Evolutionary conservation across 2,797 vertebrate species (phyloP).

Genomic region (Eulemur mongoz): DNA sequence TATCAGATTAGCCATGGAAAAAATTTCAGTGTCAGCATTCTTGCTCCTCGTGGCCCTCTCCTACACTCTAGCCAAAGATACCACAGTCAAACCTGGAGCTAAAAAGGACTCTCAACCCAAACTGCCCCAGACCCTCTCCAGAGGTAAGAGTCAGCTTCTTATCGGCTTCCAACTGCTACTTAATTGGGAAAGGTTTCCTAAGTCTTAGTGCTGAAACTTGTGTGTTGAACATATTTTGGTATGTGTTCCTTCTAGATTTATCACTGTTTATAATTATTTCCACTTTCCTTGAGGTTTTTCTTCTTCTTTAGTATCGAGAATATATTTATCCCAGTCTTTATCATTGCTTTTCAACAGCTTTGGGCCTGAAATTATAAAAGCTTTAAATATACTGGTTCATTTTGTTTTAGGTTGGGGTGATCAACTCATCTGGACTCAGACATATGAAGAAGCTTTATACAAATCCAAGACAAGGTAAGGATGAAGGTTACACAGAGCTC

Average conservation of each 20-base stretch:
- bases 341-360: neutral
- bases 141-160: slow-evolving; percentile 88
- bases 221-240: neutral
- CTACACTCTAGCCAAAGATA: slow-evolving; percentile 86
- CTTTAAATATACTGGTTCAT: neutral
- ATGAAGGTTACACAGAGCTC: fast-evolving
- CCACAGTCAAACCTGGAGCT: slow-evolving; percentile 83
- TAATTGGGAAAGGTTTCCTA: neutral
- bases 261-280: neutral
- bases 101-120: slow-evolving; percentile 84
- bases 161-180: fast-evolving
- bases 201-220: neutral
- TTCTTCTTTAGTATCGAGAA: neutral
- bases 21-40: slow-evolving; percentile 84
- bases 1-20: slow-evolving; percentile 89
- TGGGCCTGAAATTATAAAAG: neutral
- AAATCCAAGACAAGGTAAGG: slow-evolving; percentile 91
- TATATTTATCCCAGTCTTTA: neutral
- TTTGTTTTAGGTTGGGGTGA: slow-evolving; percentile 94
- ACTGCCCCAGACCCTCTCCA: slow-evolving; percentile 94
- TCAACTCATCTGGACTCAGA: slow-evolving; percentile 96
- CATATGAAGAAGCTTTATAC: slow-evolving; percentile 95
- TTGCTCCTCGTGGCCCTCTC: slow-evolving; percentile 88
- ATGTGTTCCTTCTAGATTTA: neutral
- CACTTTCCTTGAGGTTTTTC: neutral